Conservation (phyloP, 2,797 vertebrate species). For the Tachyglossus aculeatus region DNA sequence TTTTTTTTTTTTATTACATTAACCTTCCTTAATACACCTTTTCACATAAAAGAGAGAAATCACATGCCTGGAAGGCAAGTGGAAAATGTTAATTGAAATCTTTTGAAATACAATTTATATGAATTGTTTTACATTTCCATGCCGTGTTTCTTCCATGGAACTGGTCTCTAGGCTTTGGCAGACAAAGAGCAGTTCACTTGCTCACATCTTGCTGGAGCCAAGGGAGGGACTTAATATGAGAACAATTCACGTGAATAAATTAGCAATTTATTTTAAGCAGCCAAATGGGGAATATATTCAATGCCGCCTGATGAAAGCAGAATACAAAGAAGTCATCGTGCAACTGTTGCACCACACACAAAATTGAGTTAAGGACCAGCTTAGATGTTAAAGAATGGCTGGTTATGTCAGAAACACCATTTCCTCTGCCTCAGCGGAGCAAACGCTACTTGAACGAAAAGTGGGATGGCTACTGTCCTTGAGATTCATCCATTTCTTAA, state of each 20-base stretch:
- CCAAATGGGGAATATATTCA: neutral
- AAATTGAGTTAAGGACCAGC: neutral
- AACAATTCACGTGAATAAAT: neutral
- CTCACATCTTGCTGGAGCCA: neutral
- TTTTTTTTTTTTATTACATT: neutral
- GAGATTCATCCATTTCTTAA: too few species aligned
- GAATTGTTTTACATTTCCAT: neutral
- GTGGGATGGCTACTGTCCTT: too few species aligned
- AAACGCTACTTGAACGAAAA: too few species aligned
- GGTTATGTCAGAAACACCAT: too few species aligned
- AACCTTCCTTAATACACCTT: neutral
- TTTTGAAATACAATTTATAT: conserved; percentile 4
- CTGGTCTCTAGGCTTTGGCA: neutral
- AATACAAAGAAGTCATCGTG: neutral
- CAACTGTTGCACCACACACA: neutral
- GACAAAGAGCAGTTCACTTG: neutral
- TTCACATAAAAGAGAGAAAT: neutral
- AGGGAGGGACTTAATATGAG: neutral
- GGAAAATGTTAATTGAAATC: conserved; percentile 15
- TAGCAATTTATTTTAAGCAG: neutral
- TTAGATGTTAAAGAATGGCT: too few species aligned
- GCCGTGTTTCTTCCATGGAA: neutral
- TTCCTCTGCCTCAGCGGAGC: too few species aligned
- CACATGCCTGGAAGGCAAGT: conserved; percentile 9
- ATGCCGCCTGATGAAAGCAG: neutral